A percentile compares a stretch with the other conserved stretches of the same genome.
Evolutionary conservation across 2,888 invertebrate genomes (phyloP).

Genomic region (Sminthurinus aureus): DNA sequence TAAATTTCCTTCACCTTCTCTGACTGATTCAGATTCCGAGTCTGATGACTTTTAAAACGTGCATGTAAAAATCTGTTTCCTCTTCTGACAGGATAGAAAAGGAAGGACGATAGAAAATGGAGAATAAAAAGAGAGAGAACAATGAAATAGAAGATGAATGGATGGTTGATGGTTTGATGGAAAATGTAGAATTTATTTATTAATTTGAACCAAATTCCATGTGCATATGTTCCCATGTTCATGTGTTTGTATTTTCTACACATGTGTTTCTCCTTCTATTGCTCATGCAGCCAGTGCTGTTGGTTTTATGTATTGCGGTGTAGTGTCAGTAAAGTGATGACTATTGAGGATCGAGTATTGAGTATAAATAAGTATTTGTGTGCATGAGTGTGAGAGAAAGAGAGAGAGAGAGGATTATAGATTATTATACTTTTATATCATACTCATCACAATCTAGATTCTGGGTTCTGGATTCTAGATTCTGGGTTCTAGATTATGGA

Average conservation of each 20-base stretch:
- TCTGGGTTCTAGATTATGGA: too few relatives aligned
- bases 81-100: too few relatives aligned
- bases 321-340: neutral
- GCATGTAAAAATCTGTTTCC: neutral
- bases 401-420: too few relatives aligned
- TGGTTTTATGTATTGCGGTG: neutral
- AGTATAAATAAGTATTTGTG: too few relatives aligned
- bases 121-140: neutral
- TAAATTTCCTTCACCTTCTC: too few relatives aligned
- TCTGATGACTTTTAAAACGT: neutral
- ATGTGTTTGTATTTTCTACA: too few relatives aligned
- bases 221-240: neutral
- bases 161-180: neutral
- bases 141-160: neutral
- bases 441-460: too few relatives aligned
- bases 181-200: constrained; percentile 19
- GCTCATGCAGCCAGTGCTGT: neutral
- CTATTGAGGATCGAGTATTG: neutral
- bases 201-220: neutral
- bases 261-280: too few relatives aligned
- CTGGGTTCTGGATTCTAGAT: too few relatives aligned
- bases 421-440: too few relatives aligned
- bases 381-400: too few relatives aligned
- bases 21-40: neutral
- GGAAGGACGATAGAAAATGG: neutral